These are phyloP conservation scores for Reticulitermes lucifugus DNA, from an alignment of 2,888 invertebrate genomes.

Conservation along the genomic window DNA sequence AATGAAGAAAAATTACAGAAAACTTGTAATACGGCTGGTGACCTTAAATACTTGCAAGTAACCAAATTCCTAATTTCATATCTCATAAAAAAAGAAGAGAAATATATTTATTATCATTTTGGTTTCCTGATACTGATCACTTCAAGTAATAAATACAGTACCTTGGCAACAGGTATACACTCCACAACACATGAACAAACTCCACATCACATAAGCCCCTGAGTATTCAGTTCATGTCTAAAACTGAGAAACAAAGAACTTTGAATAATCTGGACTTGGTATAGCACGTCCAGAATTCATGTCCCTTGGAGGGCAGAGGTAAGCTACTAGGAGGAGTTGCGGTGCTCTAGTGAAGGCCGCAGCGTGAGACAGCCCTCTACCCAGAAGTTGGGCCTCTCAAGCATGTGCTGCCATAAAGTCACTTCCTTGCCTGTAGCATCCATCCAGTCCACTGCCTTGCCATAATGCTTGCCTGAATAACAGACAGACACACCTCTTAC, in stretches of 20 bases:
- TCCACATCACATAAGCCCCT: neutral
- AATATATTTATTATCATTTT: neutral
- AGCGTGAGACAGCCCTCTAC: constrained; percentile 93
- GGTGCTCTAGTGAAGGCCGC: constrained; percentile 79
- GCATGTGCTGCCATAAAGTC: constrained; percentile 93
- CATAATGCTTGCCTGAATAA: constrained; percentile 83
- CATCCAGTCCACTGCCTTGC: constrained; percentile 93
- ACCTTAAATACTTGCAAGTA: neutral
- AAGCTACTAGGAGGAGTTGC: constrained; percentile 50
- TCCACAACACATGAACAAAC: neutral
- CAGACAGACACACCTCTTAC: neutral
- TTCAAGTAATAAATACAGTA: constrained; percentile 14
- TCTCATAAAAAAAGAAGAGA: neutral
- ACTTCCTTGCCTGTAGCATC: constrained; percentile 92
- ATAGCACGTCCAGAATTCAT: neutral
- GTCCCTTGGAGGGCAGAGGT: neutral
- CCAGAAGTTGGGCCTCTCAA: constrained; percentile 95
- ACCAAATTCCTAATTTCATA: neutral
- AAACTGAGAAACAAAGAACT: neutral
- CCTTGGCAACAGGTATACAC: neutral
- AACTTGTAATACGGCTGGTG: neutral
- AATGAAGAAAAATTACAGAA: neutral
- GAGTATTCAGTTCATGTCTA: neutral
- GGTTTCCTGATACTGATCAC: constrained; percentile 1
- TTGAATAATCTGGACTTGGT: neutral